Evolutionary conservation across 1,140 invertebrate genomes (phyloP).

Genomic region (Ceratosolen solmsi): DNA sequence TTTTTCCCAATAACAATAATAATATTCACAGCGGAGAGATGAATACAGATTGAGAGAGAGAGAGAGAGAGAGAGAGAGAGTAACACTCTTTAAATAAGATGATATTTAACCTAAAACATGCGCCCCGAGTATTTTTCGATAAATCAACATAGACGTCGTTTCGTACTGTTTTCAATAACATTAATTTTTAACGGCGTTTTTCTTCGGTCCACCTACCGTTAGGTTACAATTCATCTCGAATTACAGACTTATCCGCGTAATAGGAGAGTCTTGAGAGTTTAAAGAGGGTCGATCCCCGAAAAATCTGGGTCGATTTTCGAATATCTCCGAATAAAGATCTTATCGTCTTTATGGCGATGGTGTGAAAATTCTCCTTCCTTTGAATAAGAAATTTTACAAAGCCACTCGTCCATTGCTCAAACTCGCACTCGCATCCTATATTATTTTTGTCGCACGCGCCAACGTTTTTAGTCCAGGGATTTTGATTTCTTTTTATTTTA

Average conservation of each 20-base stretch:
- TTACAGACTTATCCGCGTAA: conserved; percentile 31
- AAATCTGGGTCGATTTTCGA: conserved; percentile 53
- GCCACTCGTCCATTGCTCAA: background rate
- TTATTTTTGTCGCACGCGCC: background rate
- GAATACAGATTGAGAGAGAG: too few species aligned
- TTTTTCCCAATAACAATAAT: background rate
- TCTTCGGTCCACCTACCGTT: background rate
- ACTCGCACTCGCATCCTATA: background rate
- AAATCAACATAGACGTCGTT: background rate
- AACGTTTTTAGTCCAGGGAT: background rate
- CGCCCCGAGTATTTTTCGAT: background rate
- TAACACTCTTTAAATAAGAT: background rate
- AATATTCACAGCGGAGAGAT: too few species aligned
- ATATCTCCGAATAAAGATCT: conserved; percentile 35
- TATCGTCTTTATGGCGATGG: background rate
- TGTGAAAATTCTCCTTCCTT: conserved; percentile 16
- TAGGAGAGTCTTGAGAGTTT: conserved; percentile 33
- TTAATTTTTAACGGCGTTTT: conserved; percentile 1
- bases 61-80: too few species aligned
- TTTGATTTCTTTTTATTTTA: background rate
- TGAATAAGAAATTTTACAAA: conserved; percentile 29
- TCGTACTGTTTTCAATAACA: background rate
- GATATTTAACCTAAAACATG: background rate
- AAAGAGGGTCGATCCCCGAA: conserved; percentile 42
- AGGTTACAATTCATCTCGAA: conserved; percentile 24